Evolutionary conservation across 2,113 vertebrate genomes (phyloP), one percentile per base, ranked within the genome.

Genomic region (Oceanodroma tethys): DNA sequence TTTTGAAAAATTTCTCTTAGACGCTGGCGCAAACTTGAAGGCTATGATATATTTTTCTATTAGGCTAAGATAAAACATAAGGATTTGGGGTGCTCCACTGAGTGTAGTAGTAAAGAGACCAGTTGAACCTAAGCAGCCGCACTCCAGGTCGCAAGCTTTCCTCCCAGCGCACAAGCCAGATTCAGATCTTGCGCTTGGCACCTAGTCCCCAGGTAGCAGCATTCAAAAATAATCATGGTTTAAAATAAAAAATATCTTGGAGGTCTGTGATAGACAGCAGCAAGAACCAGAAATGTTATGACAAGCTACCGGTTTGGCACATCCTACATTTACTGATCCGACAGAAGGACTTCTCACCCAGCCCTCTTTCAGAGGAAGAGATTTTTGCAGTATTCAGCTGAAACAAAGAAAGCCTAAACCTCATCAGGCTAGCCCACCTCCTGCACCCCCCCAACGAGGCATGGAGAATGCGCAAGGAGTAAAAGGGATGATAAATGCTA

Each of bases 381-480:
- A 38, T 22, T 30, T 84, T n/a, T 55, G 42, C 34, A 36, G 36
- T 8, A 16, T 38, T 53, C 26, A 6, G 6, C 34, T 48, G 43
- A 23, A 73, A 42, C 0, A 7, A 67, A 56, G 34, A 26, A 56
- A 78, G 29, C 30, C 21, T 4, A 26, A 18, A 30, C 6, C 21
- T 56, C 29, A 7, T 5, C 22, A 7, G 58, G 18, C 23, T 4
- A 63, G 26, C 29, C 30, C 19, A 20, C 40, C 47, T 47, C 34
- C 43, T 2, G 3, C 40, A 30, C 2, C n/a, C 25, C 62, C 6
- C 4, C n/a, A n/a, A n/a, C 20, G 0, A 60, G 52, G 40, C 32
- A 48, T 0, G 14, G 26, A 22, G 36, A 52, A n/a, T 1, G 13
- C 0, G 2, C 29, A 32, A 30, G 38, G 22, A 25, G n/a, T 25